Percentiles rank a stretch among this genome's conserved stretches.
Conservation (phyloP, 2,113 vertebrate genomes). For the Pseudorectes ferrugineus region DNA sequence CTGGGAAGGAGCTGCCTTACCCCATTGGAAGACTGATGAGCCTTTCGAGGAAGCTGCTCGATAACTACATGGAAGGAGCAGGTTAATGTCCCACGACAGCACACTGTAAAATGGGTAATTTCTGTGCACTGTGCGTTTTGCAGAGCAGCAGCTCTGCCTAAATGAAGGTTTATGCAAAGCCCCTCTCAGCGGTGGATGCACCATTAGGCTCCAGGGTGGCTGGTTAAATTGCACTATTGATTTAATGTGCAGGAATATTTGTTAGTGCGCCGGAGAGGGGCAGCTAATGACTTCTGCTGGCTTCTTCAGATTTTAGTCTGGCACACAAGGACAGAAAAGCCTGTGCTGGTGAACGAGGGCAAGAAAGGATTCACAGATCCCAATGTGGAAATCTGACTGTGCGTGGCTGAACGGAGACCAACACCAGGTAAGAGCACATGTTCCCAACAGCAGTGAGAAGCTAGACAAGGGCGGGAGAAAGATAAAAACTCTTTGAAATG, state of each 20-base stretch:
- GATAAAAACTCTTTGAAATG: neutral
- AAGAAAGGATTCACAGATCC: conserved; percentile 98
- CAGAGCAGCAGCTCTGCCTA: neutral
- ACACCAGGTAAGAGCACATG: neutral
- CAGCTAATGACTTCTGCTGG: conserved; percentile 26
- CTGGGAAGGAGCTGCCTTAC: neutral
- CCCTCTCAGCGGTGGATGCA: neutral
- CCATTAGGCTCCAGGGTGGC: conserved; percentile 23
- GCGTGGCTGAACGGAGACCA: neutral
- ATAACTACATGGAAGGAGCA: conserved; percentile 14
- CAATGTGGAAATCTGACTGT: conserved; percentile 91
- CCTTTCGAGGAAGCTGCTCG: neutral
- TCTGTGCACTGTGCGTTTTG: neutral
- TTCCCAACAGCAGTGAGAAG: neutral
- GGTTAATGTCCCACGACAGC: conserved; percentile 37
- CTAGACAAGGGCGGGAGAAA: neutral
- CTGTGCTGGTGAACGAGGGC: conserved; percentile 95
- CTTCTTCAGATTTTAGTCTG: conserved; percentile 91
- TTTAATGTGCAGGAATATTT: conserved; percentile 33
- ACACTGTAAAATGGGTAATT: conserved; percentile 25
- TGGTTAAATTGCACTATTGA: conserved; percentile 29
- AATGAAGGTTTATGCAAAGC: conserved; percentile 28
- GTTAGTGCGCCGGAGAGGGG: conserved; percentile 4
- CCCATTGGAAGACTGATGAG: neutral
- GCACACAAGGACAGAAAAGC: conserved; percentile 98